A percentile compares a stretch with the other conserved stretches of the same genome.
These are phyloP conservation scores for Notospermus geniculatus DNA, from an alignment of 1,140 invertebrate genomes.

Conservation along the genomic window DNA sequence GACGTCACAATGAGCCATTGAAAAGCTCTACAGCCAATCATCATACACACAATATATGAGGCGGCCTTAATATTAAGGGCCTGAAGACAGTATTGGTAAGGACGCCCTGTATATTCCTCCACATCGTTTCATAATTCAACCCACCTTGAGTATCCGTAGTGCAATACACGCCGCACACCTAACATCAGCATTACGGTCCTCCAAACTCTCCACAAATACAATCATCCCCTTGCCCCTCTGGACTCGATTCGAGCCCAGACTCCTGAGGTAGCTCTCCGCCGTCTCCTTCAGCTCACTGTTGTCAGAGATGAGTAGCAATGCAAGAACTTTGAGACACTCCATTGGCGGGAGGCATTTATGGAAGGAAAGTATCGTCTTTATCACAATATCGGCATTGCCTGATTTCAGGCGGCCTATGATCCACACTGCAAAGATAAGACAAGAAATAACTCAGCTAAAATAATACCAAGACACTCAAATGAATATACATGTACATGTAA, in stretches of 20 bases:
- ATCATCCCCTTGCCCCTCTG: conserved; percentile 28
- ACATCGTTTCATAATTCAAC: conserved; percentile 8
- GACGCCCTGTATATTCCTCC: background rate
- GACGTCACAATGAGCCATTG: too few relatives aligned
- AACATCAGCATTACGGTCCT: conserved; percentile 43
- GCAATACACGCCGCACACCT: conserved; percentile 45
- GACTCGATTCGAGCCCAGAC: background rate
- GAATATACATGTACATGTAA: too few relatives aligned
- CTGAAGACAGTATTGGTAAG: background rate
- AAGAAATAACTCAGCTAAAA: conserved; percentile 6
- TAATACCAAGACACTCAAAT: background rate
- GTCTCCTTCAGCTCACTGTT: conserved; percentile 44
- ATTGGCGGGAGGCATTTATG: conserved; percentile 38
- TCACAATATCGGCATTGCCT: conserved; percentile 40
- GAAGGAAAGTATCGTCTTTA: conserved; percentile 43
- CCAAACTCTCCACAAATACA: conserved; percentile 48
- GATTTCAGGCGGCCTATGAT: conserved; percentile 42
- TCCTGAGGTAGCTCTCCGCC: conserved; percentile 30
- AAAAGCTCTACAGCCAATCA: too few relatives aligned
- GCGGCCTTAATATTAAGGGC: too few relatives aligned
- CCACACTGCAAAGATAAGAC: conserved; percentile 40
- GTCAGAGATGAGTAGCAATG: conserved; percentile 42
- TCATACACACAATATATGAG: too few relatives aligned
- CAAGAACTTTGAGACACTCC: conserved; percentile 45
- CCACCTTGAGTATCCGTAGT: conserved; percentile 42